Conservation (phyloP, 2,797 vertebrate genomes). For the Ptychobarbus kaznakovi region DNA sequence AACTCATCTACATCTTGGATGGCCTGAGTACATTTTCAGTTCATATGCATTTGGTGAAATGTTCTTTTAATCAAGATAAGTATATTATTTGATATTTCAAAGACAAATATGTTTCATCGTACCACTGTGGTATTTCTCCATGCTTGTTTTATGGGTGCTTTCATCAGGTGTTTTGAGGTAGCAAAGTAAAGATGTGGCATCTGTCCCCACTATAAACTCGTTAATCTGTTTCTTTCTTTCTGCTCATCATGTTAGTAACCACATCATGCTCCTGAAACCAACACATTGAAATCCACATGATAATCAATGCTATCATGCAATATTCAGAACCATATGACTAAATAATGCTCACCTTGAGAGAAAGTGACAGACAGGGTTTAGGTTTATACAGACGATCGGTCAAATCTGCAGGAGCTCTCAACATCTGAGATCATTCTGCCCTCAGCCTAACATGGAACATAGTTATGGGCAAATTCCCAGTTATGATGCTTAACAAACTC, state of each 20-base stretch:
- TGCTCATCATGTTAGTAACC: neutral
- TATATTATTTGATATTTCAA: neutral
- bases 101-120: neutral
- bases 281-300: neutral
- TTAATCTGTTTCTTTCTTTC: constrained; percentile 1
- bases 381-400: neutral
- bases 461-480: neutral
- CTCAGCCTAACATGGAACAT: constrained; percentile 3
- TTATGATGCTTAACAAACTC: neutral
- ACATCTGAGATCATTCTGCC: neutral
- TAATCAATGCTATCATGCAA: constrained; percentile 1
- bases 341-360: neutral
- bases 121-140: neutral
- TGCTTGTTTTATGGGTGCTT: constrained; percentile 18
- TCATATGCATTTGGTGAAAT: no score
- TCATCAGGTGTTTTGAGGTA: constrained; percentile 32
- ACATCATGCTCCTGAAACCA: neutral
- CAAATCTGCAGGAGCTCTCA: neutral
- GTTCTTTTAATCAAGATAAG: neutral
- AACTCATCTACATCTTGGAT: neutral
- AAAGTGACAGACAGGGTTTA: neutral
- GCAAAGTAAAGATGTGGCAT: neutral
- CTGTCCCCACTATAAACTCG: neutral
- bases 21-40: neutral
- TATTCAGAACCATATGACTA: neutral